Evolutionary conservation across 2,797 vertebrate species (phyloP).

Genomic region (Mareca strepera): DNA sequence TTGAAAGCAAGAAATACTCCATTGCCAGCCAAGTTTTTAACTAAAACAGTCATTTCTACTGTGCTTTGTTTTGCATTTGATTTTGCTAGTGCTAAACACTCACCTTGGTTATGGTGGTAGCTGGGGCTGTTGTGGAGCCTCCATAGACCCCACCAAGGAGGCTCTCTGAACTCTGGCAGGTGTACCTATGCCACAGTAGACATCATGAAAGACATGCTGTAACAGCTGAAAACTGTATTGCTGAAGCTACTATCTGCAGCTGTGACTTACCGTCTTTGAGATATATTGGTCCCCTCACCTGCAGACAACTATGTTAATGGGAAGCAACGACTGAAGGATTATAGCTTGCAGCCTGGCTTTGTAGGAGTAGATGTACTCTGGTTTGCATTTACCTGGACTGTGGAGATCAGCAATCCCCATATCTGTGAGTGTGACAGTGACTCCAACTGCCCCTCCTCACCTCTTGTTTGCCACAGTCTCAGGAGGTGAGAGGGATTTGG

Average conservation of each 20-base stretch:
- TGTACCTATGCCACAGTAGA: background rate
- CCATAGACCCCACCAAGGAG: fast-evolving
- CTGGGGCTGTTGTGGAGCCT: fast-evolving
- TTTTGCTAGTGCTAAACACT: background rate
- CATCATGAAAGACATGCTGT: background rate
- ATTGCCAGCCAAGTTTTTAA: background rate
- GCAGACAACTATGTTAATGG: background rate
- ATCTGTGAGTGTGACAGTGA: background rate
- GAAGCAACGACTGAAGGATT: background rate
- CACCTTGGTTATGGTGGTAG: background rate
- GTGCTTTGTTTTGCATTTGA: background rate
- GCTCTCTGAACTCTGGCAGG: background rate
- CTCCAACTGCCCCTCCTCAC: background rate
- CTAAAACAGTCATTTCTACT: background rate
- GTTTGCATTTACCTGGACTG: background rate
- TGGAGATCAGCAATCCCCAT: background rate
- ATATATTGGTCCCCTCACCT: background rate
- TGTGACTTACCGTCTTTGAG: background rate
- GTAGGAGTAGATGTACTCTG: background rate
- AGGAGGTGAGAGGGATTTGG: background rate
- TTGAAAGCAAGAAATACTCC: background rate
- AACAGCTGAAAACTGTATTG: background rate
- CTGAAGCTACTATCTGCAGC: background rate
- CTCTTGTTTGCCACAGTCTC: fast-evolving
- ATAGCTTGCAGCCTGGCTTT: background rate